Evolutionary conservation across 2,113 vertebrate genomes (phyloP), one percentile per base, ranked within the genome.

Genomic region (Paratilapia polleni): DNA sequence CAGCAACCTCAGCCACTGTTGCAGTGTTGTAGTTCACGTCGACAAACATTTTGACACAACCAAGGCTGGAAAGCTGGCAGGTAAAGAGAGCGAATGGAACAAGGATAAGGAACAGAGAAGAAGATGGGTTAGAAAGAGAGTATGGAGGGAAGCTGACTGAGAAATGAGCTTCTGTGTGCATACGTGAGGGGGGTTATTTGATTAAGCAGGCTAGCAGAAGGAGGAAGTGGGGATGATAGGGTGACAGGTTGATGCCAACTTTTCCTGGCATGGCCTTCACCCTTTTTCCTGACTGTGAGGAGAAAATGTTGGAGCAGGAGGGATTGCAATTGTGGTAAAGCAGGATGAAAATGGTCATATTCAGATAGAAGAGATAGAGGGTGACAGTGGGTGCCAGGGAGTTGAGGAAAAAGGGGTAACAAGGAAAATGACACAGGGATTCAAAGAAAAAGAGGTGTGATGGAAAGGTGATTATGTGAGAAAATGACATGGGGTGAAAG

Each of bases 1-100:
- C 96, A 43, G 96, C 96, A 96, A 95, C 95, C 95, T 96, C 95
- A 94, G 95, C 96, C 90, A 95, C 96, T 96, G 95, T 97, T 96
- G 95, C 95, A 94, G 92, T 94, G 70, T 64, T 80, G 64, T 79
- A 41, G 54, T 63, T 63, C 6, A 17, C 94, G 93, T 92, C 79
- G 92, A 93, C 91, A 94, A 82, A 75, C 83, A 62, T 64, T 20
- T 17, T 68, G 56, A 90, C 4, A 4, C 62, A 70, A n/a, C 26
- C 0, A 8, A 62, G 49, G 63, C 82, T 36, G 34, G 19, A 63
- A 78, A 80, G 56, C 41, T 78, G 77, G 58, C 64, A 80, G 66
- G 52, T 52, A 61, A 74, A 86, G 8, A 70, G 31, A 56, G 15
- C 49, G 85, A 80, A 78, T 77, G 36, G 47, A 87, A 56, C 73